Conservation (phyloP, 2,113 vertebrate species). For the Phocoena sinus region DNA sequence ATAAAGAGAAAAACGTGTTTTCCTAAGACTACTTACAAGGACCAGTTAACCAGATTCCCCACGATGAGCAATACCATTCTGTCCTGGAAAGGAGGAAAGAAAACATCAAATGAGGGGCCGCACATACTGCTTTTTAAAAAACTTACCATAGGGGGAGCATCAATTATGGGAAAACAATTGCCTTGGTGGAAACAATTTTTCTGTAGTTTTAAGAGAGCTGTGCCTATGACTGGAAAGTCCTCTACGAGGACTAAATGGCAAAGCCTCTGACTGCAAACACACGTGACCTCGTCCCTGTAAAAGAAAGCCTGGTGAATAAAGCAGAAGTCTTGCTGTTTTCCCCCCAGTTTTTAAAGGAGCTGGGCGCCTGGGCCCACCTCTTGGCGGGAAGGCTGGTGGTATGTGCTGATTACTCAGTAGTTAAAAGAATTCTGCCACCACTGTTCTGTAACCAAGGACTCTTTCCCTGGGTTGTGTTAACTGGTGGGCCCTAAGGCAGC, state of each 20-base stretch:
- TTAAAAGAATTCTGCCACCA: neutral
- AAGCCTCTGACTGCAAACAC: neutral
- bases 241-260: neutral
- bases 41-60: conserved; percentile 87
- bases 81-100: conserved; percentile 78
- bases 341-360: neutral
- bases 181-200: neutral
- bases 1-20: neutral
- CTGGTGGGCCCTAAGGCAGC: neutral
- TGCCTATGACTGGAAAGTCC: accelerated
- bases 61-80: conserved; percentile 85
- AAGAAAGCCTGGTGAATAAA: neutral
- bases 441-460: neutral
- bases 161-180: neutral
- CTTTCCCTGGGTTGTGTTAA: neutral
- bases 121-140: neutral
- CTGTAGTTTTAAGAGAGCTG: neutral
- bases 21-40: conserved; percentile 81
- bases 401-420: neutral
- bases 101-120: neutral
- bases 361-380: neutral
- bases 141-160: neutral
- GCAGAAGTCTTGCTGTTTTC: neutral
- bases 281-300: accelerated
- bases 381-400: neutral